Evolutionary conservation across 2,888 invertebrate genomes (phyloP), one percentile per base, ranked within the genome.

Genomic region (Eristalinus sepulchralis): DNA sequence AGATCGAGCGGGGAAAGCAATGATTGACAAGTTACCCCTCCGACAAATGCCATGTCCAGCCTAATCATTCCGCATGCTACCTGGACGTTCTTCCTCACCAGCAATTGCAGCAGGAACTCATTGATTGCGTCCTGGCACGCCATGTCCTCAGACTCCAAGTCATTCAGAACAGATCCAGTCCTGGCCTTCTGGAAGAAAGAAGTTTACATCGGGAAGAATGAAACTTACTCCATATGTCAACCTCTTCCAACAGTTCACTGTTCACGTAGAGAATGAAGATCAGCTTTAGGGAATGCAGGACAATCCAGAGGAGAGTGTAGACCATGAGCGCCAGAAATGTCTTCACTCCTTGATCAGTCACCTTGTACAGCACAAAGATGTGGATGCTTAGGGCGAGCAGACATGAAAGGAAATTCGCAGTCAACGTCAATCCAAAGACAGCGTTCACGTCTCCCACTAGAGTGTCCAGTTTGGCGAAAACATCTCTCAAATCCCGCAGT

Each of bases 21-120:
- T 3, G 27, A 59, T 5, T 17, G 57, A 1, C 27, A 8, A 55
- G 47, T 89, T 89, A 91, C 92, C 77, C 91, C 90, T 39, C 91
- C 90, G 83, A 91, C 8, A 1, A 90, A 89, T 10, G 89, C 88
- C 10, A 91, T 89, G 83, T 92, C 91, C 88, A 92, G 59, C 33
- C 90, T 90, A 13, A 92, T 83, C 10, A 92, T 88, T 5, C 91
- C 91, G 73, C 90, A 91, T 1, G 90, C 90, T 1, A 88, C 86
- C 4, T 88, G 78, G 5, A 84, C 76, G 0, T 86, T 84, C 27
- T 89, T 88, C 27, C 86, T 86, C 1, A 88, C 88, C 73, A 89
- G 85, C 1, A 91, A 77, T 33, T 91, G 91, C 59, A 91, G 57
- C 24, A 91, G 83, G 76, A 91, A 91, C 0, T 89, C 88, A 88